Percentiles rank a stretch among this genome's conserved stretches.
These are phyloP conservation scores for Nephrotoma flavescens DNA, from an alignment of 2,888 invertebrate genomes.

Conservation along the genomic window DNA sequence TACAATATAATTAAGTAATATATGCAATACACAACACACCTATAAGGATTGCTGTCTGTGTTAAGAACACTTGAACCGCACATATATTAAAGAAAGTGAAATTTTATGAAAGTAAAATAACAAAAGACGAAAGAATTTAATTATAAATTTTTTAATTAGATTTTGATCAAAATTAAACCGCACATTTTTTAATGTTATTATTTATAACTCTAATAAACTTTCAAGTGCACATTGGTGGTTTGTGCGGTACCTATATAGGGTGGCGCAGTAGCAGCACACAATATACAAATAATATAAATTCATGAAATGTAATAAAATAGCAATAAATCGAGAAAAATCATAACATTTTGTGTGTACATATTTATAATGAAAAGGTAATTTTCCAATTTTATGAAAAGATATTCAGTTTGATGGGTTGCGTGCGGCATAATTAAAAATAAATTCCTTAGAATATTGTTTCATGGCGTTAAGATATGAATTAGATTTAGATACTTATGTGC, in stretches of 20 bases:
- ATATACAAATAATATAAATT: not conserved
- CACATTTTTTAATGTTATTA: not conserved
- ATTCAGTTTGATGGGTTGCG: not conserved
- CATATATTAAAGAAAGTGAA: not conserved
- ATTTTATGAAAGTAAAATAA: not conserved
- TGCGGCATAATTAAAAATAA: not conserved
- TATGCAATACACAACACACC: not conserved
- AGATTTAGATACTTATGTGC: not conserved
- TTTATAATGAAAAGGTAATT: not conserved
- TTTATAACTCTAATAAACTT: not conserved
- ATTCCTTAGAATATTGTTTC: not conserved
- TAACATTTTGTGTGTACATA: not conserved
- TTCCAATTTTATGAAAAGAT: not conserved
- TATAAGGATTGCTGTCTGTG: not conserved
- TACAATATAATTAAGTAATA: no score
- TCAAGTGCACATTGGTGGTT: not conserved
- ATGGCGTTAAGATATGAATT: not conserved
- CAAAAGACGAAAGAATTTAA: not conserved
- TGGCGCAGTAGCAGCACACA: not conserved
- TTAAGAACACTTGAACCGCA: not conserved
- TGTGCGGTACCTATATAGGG: not conserved
- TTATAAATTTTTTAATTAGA: not conserved
- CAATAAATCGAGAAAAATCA: not conserved
- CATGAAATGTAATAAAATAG: not conserved
- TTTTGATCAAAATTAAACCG: not conserved